phyloP scores from a whole-genome alignment of 2,113 vertebrate genomes.

The Oryzias melastigma region DNA sequence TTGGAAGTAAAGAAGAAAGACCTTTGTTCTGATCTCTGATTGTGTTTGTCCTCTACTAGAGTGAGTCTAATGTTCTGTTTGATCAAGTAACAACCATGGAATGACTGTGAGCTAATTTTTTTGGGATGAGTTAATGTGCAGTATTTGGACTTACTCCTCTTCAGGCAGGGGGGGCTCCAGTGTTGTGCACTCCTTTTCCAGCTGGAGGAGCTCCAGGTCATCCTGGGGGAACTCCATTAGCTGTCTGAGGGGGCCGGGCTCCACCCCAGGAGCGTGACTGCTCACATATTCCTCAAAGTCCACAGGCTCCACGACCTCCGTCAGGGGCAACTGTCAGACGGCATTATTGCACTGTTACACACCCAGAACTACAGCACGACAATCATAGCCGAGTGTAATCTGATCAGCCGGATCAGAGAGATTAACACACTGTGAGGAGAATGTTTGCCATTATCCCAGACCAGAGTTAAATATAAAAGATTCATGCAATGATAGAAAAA shows the following conservation, averaged over 20 bases:
- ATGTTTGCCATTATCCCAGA: neutral
- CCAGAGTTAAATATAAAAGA: neutral
- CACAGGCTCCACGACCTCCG: conserved; percentile 86
- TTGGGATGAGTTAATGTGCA: conserved; percentile 10
- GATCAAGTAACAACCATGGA: conserved; percentile 8
- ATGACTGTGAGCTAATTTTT: conserved; percentile 10
- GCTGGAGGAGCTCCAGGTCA: conserved; percentile 82
- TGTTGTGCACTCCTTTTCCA: conserved; percentile 86
- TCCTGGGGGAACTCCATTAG: conserved; percentile 86
- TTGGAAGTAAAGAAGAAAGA: conserved; percentile 31
- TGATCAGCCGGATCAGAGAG: conserved; percentile 13
- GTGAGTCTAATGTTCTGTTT: conserved; percentile 21
- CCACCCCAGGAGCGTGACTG: conserved; percentile 79
- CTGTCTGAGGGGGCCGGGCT: conserved; percentile 82
- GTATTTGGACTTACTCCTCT: conserved; percentile 74
- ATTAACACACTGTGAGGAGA: conserved; percentile 2
- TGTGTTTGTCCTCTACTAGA: conserved; percentile 33
- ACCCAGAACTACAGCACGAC: neutral
- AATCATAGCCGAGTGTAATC: conserved; percentile 1
- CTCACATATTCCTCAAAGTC: conserved; percentile 88
- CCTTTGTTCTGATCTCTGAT: conserved; percentile 42
- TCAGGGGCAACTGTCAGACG: conserved; percentile 82
- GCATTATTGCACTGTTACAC: conserved; percentile 16
- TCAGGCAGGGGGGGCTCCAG: conserved; percentile 83
- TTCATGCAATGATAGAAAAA: neutral